Evolutionary conservation across 2,888 invertebrate species (phyloP), one percentile per base, ranked within the genome.

Genomic region (Pristionchus arcanus): DNA sequence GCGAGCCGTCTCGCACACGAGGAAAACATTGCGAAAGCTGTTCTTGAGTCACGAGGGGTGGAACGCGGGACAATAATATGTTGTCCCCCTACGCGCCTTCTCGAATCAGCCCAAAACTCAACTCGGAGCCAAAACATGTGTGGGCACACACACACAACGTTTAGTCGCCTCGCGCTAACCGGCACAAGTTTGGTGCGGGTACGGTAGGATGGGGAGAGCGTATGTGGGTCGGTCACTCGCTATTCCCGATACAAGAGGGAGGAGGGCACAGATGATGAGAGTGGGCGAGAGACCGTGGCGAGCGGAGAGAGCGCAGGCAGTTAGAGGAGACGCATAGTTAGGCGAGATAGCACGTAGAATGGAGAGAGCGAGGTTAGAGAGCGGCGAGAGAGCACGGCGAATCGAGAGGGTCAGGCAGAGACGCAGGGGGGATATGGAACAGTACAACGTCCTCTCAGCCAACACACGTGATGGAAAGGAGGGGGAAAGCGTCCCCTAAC

Each of bases 371-470:
- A 1, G n/a, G 81, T 4, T 15, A n/a, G 49, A 28, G 28, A 81
- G 5, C 1, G 81, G n/a, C n/a, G 81, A 81, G 81, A 81, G 81
- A 81, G n/a, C 81, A 28, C 19, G 81, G 81, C 81, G 81, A 81
- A 49, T 81, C 42, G 49, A 42, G 81, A 81, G 81, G 42, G 19
- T 4, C 15, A 16, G 42, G 28, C 81, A 21, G 34, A 42, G 81
- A 49, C 42, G 21, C 31, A 74, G 74, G 37, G 68, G 16, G 74
- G 74, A 74, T 74, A 74, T 74, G 37, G 81, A 81, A 81, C 81
- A 81, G 81, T 81, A 81, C 81, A 81, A 81, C 81, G 81, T 49
- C 81, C 81, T 81, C 81, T 81, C 81, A 21, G n/a, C 63, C 77
- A 34, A 37, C 81, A 81, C 81, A 81, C 81, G 81, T 81, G 81